Evolutionary conservation across 2,888 invertebrate species (phyloP).

Genomic region (Lobophora halterata): DNA sequence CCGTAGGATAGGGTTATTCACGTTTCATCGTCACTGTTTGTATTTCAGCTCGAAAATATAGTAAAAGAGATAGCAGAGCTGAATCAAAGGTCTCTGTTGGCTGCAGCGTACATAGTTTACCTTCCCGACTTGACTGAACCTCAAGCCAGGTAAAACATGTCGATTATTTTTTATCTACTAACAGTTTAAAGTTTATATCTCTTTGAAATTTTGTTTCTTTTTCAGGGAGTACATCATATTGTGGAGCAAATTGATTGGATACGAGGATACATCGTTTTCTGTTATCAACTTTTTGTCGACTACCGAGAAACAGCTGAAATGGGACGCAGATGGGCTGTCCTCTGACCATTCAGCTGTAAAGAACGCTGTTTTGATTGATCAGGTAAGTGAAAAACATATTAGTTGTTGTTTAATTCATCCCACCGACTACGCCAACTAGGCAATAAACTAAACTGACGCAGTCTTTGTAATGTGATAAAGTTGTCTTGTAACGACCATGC

Average conservation of each 20-base stretch:
- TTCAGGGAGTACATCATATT: constrained; percentile 63
- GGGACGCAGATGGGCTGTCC: constrained; percentile 93
- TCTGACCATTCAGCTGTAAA: constrained; percentile 89
- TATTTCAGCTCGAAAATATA: constrained; percentile 79
- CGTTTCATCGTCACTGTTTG: too few species aligned
- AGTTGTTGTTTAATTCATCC: too few species aligned
- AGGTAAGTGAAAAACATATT: constrained; percentile 68
- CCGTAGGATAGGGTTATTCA: too few species aligned
- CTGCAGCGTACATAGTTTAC: constrained; percentile 90
- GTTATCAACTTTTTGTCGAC: constrained; percentile 63
- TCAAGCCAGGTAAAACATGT: constrained; percentile 70
- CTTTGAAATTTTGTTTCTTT: neutral
- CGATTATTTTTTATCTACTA: neutral
- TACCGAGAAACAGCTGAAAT: constrained; percentile 86
- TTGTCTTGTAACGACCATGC: too few species aligned
- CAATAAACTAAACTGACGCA: neutral
- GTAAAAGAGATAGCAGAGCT: constrained; percentile 83
- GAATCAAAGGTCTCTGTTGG: constrained; percentile 84
- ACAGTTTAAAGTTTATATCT: neutral
- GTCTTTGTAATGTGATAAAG: too few species aligned
- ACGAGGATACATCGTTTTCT: constrained; percentile 58
- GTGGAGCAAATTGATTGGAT: constrained; percentile 73
- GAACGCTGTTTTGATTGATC: constrained; percentile 89
- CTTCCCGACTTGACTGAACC: constrained; percentile 86
- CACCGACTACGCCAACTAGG: constrained; percentile 1